These are phyloP conservation scores for Lycocorax pyrrhopterus DNA, from an alignment of 2,113 vertebrate species.

Conservation along the genomic window DNA sequence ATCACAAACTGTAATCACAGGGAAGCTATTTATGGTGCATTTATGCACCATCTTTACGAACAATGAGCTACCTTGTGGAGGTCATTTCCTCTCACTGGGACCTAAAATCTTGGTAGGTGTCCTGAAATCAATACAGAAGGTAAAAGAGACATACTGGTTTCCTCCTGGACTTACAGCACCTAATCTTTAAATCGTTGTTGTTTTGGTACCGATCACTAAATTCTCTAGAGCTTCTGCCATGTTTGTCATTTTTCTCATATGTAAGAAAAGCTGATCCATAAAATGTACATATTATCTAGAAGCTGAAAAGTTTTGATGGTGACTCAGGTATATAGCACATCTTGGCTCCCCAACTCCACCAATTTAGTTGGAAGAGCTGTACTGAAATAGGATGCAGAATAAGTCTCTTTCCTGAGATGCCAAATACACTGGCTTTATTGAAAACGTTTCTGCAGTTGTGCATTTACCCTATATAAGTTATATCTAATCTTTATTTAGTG, in stretches of 20 bases:
- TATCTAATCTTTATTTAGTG: background rate
- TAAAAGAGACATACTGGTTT: background rate
- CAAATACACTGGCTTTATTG: background rate
- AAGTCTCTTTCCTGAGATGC: background rate
- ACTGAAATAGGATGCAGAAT: background rate
- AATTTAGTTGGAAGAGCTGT: background rate
- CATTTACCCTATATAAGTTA: background rate
- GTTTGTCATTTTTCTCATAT: background rate
- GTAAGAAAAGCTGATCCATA: background rate
- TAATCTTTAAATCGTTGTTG: background rate
- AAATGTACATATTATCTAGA: background rate
- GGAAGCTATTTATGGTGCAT: background rate
- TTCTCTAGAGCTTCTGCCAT: background rate
- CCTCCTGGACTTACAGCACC: background rate
- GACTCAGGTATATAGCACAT: background rate
- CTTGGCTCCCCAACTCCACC: background rate
- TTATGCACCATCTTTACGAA: background rate
- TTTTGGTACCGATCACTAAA: background rate
- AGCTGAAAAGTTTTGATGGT: background rate
- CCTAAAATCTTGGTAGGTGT: background rate
- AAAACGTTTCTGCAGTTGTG: background rate
- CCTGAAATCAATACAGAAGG: background rate
- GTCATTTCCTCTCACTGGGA: background rate
- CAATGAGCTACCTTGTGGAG: background rate
- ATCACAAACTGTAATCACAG: background rate